Conservation (phyloP, 2,888 invertebrate genomes). For the Eupithecia tripunctaria region DNA sequence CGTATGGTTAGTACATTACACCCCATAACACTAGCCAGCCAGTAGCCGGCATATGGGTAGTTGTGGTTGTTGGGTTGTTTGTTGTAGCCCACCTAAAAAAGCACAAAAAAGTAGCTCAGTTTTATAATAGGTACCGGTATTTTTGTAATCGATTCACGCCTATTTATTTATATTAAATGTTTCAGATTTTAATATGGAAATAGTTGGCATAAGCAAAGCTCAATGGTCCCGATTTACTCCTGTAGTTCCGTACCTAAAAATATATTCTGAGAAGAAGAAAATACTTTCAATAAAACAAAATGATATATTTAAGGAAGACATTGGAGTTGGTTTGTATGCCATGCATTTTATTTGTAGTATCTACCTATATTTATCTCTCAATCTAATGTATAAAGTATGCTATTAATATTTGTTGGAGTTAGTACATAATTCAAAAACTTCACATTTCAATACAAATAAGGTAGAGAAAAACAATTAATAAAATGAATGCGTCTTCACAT, state of each 20-base stretch:
- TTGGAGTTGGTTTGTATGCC: slow-evolving; percentile 47
- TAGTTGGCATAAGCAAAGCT: slow-evolving; percentile 67
- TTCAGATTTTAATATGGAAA: slow-evolving; percentile 66
- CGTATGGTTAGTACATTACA: too few species aligned
- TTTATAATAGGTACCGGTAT: not conserved
- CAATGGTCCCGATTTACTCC: slow-evolving; percentile 71
- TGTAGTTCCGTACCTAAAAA: slow-evolving; percentile 70
- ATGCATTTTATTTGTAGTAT: not conserved
- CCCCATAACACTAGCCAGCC: too few species aligned
- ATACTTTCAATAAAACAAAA: slow-evolving; percentile 58
- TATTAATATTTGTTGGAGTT: not conserved
- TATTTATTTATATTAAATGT: not conserved
- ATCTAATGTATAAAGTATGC: not conserved
- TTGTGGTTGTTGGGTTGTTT: not conserved
- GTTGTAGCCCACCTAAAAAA: not conserved
- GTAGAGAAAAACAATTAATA: too few species aligned
- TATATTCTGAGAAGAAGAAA: slow-evolving; percentile 68
- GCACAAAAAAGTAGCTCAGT: not conserved
- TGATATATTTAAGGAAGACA: slow-evolving; percentile 60
- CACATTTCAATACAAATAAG: too few species aligned
- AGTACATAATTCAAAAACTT: not conserved
- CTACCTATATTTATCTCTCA: not conserved
- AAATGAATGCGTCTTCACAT: too few species aligned
- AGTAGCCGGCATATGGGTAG: not conserved
- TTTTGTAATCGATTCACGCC: too few species aligned